Conservation (phyloP, 2,888 invertebrate species). For the Eumacrocentrus americanus region DNA sequence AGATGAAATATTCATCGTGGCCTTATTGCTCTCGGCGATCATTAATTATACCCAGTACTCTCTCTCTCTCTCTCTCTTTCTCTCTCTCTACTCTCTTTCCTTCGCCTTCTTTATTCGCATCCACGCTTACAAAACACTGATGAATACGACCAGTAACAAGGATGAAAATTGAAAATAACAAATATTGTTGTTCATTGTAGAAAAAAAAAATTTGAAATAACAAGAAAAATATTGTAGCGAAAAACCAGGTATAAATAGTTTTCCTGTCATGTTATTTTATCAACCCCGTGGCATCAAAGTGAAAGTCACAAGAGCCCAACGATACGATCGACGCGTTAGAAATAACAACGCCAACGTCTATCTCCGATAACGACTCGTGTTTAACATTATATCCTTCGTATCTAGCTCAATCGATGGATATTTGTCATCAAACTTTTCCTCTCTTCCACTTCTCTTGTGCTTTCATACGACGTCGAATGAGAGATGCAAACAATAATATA, state of each 20-base stretch:
- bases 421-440: neutral
- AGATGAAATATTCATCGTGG: slow-evolving; percentile 15
- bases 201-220: neutral
- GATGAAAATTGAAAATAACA: too few species aligned
- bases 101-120: neutral
- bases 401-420: neutral
- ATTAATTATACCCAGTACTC: slow-evolving; percentile 17
- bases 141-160: neutral
- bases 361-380: slow-evolving; percentile 2
- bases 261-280: neutral
- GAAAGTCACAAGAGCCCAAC: neutral
- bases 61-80: slow-evolving; percentile 2
- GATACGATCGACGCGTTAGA: slow-evolving; percentile 5
- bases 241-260: neutral
- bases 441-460: neutral
- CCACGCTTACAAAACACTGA: neutral
- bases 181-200: too few species aligned
- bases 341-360: slow-evolving; percentile 4
- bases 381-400: slow-evolving; percentile 4
- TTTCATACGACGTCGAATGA: neutral
- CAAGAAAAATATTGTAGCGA: too few species aligned
- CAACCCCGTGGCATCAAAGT: neutral
- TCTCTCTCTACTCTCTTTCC: neutral
- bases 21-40: slow-evolving; percentile 15
- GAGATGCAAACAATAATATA: neutral